These are phyloP conservation scores for Xenopus borealis DNA, from an alignment of 2,113 vertebrate genomes.

Conservation along the genomic window DNA sequence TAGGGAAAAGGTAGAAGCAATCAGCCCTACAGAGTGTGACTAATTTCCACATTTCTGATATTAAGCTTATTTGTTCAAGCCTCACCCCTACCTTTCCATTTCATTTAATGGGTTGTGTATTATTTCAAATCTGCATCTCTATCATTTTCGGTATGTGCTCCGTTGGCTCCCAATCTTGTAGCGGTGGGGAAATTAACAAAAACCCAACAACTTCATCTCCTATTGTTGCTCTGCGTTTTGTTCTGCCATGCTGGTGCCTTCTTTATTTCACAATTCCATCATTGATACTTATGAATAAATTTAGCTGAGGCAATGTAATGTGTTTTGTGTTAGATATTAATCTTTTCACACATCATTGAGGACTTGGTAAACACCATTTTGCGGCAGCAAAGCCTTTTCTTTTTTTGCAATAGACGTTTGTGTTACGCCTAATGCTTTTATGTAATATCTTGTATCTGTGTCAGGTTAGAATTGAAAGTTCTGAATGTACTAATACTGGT, in stretches of 20 bases:
- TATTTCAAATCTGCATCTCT: slow-evolving; percentile 36
- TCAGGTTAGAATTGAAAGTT: slow-evolving; percentile 34
- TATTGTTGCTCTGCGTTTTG: slow-evolving; percentile 46
- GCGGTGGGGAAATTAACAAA: slow-evolving; percentile 48
- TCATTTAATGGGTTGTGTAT: slow-evolving; percentile 50
- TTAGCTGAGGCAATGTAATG: slow-evolving; percentile 22
- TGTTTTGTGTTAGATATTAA: slow-evolving; percentile 42
- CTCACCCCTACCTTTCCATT: slow-evolving; percentile 51
- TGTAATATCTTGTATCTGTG: slow-evolving; percentile 36
- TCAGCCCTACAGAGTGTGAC: background rate
- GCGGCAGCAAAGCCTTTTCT: slow-evolving; percentile 15
- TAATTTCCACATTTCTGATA: slow-evolving; percentile 42
- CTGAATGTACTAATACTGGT: slow-evolving; percentile 23
- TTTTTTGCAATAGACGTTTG: slow-evolving; percentile 28
- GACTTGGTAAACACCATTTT: slow-evolving; percentile 39
- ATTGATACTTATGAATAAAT: slow-evolving; percentile 39
- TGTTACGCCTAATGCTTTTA: slow-evolving; percentile 35
- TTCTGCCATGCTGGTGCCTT: slow-evolving; percentile 50
- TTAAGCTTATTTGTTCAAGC: slow-evolving; percentile 51
- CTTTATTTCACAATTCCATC: slow-evolving; percentile 3
- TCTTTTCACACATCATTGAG: slow-evolving; percentile 41
- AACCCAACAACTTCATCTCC: slow-evolving; percentile 7
- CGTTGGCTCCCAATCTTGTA: slow-evolving; percentile 45
- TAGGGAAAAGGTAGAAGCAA: background rate
- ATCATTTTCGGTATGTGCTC: slow-evolving; percentile 44